Base-by-base conservation (phyloP, 2,797 vertebrate genomes). In the Schizopygopsis malacanthus region DNA sequence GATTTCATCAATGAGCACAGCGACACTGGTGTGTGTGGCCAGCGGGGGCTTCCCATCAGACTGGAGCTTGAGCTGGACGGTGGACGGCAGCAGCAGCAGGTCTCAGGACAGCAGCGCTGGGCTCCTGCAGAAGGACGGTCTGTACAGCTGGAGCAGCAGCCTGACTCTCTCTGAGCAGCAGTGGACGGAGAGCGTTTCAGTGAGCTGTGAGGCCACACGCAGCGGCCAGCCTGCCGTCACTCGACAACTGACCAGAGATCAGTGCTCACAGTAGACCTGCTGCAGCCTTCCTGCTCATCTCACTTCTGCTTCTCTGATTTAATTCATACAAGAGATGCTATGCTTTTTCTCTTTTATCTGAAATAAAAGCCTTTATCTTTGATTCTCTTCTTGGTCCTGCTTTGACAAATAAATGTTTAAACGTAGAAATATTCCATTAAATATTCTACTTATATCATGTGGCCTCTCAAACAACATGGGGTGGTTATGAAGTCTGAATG, bases 41-140 rank as follows among this genome's bases (percentile, higher is more conserved):
- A 90, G 88, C 86, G 84, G 87, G 84, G 92, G 91, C 86, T 92
- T 91, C 84, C 92, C 90, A 54, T 90, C 91, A 86, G 90, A 87
- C 88, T 93, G 91, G 90, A 88, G 13, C 10, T 79, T 91, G 86
- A 75, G 78, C 83, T 91, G 89, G 91, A 92, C 85, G 82, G 84
- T 93, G 87, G 89, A 88, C 18, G 80, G 82, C n/a, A 82, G 43
- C 87, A 76, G 88, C 79, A 77, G 56, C 8, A 9, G 54, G 75
- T 16, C 52, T 79, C 78, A 78, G 84, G 78, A 71, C 28, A 50
- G 80, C 90, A 89, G 79, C 71, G n/a, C 65, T 13, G 82, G 70
- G 73, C 28, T 90, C 73, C 84, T 91, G 90, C 45, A 82, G 83
- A 71, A 86, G 52, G 69, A 89, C 22, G 79, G 83, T 41, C 82